Evolutionary conservation across 1,140 invertebrate genomes (phyloP), one percentile per base, ranked within the genome.

Genomic region (Carposina sasakii): DNA sequence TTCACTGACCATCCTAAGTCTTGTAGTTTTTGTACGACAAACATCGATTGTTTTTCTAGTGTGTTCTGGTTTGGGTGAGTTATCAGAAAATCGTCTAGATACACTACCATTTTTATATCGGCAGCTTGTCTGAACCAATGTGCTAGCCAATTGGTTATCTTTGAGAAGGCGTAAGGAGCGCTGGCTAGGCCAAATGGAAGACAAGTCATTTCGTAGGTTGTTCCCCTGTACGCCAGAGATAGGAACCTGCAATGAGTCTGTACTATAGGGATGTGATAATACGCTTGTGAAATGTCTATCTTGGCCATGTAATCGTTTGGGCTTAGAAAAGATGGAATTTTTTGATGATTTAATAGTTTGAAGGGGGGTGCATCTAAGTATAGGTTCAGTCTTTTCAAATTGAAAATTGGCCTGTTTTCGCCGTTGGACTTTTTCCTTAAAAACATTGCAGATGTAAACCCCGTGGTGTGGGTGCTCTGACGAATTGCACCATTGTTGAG

Each of bases 201-300:
- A 28, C 52, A 37, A 6, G 43, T 61, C 60, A 59, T 52, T 2
- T 45, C 4, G 9, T 23, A 33, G 3, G 8, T 4, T 30, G 51
- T 40, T n/a, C 44, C 30, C 13, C 49, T 15, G 34, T 52, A 41
- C n/a, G 17, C 17, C 24, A 47, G 17, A 8, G 47, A 34, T 8
- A 59, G 48, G 16, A 44, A 58, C 8, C 54, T n/a, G 17, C 23
- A 34, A 30, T 58, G 52, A 15, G 30, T 2, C 6, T 50, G 17
- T 3, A 4, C 23, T 1, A 60, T 43, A 2, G 57, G 57, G 12
- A 60, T 21, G 45, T 86, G 62, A 61, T 88, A 88, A 50, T 79
- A 60, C 1, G 48, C 57, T 13, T 60, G 41, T 28, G 53, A 42
- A 47, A 52, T 60, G 31, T 69, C 63, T 12, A 73, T 50, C 22